These are phyloP conservation scores for Lagopus leucura DNA, from an alignment of 2,113 vertebrate genomes.

Conservation along the genomic window DNA sequence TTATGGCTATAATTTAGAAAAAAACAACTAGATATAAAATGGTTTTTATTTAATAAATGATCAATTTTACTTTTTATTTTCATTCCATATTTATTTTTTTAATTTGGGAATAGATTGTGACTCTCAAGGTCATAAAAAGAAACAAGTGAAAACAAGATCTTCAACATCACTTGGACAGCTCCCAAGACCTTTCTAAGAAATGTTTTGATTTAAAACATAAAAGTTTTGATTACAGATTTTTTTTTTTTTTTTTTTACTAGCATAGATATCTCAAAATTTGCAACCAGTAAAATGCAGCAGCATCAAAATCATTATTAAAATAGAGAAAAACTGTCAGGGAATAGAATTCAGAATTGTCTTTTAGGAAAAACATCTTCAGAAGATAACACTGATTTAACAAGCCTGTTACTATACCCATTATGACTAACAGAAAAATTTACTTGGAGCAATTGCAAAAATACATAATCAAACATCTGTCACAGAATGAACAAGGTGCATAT, in stretches of 20 bases:
- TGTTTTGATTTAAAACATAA: too few relatives aligned
- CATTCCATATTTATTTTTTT: not conserved
- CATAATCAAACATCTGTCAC: not conserved
- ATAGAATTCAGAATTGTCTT: not conserved
- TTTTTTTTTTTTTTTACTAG: not conserved
- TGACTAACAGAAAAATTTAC: not conserved
- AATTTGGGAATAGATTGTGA: not conserved
- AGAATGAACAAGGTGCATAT: not conserved
- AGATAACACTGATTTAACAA: not conserved
- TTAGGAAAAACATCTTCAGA: not conserved
- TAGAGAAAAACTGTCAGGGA: not conserved
- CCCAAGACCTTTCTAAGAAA: not conserved
- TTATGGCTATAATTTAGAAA: constrained; percentile 73
- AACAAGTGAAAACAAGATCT: not conserved
- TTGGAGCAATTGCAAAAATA: not conserved
- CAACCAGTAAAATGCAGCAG: not conserved
- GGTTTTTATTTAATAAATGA: not conserved
- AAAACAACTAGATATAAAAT: constrained; percentile 1
- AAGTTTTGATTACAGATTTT: not conserved
- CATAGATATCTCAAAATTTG: not conserved
- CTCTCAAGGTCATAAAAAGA: not conserved
- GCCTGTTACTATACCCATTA: not conserved
- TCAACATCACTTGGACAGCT: not conserved
- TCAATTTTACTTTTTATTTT: not conserved
- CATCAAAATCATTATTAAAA: not conserved